phyloP scores from a whole-genome alignment of 2,113 vertebrate genomes.

The Lagopus leucura region DNA sequence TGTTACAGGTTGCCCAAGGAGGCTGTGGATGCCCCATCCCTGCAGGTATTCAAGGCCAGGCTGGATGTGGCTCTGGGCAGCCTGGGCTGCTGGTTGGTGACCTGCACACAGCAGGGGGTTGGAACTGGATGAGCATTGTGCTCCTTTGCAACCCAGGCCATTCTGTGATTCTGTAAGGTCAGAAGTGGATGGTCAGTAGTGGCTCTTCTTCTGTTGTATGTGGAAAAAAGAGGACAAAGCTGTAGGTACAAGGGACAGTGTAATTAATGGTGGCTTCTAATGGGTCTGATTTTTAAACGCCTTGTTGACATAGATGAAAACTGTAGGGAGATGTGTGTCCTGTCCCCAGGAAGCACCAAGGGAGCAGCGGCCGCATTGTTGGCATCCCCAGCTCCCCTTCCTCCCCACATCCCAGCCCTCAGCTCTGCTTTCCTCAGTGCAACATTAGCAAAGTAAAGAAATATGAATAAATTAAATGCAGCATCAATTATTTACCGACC shows the following conservation, averaged over 20 bases:
- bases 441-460: conserved; percentile 67
- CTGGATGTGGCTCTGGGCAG: too few relatives aligned
- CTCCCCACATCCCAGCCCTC: not conserved
- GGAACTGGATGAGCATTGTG: too few relatives aligned
- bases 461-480: conserved; percentile 63
- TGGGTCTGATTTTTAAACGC: not conserved
- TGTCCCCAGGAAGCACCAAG: not conserved
- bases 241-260: not conserved
- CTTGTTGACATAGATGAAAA: not conserved
- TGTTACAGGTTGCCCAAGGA: too few relatives aligned
- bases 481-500: conserved; percentile 60
- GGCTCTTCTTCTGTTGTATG: not conserved
- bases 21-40: too few relatives aligned
- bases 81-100: too few relatives aligned
- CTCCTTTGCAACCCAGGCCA: too few relatives aligned
- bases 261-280: not conserved
- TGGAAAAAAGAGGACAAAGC: not conserved
- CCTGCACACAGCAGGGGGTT: too few relatives aligned
- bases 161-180: too few relatives aligned
- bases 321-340: not conserved
- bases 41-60: too few relatives aligned
- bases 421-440: not conserved
- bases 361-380: not conserved
- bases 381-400: not conserved
- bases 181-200: not conserved